Evolutionary conservation across 1,140 invertebrate species (phyloP).

Genomic region (Apolygus lucorum): DNA sequence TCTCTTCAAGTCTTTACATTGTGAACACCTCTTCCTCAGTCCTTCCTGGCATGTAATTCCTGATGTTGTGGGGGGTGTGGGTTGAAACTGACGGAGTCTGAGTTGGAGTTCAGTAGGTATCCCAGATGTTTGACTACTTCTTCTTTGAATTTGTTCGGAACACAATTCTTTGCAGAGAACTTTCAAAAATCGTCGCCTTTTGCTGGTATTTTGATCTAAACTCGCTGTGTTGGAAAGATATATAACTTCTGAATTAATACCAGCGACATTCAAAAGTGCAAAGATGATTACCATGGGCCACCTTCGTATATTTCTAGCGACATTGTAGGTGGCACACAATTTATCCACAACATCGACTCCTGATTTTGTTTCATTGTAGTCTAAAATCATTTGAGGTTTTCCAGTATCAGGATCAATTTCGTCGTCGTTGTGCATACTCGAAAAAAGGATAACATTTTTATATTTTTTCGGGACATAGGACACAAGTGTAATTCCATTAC

Average conservation of each 20-base stretch:
- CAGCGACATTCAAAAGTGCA: not conserved
- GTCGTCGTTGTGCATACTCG: slow-evolving; percentile 33
- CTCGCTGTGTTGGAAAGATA: too few relatives aligned
- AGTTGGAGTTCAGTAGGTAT: too few relatives aligned
- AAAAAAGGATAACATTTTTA: slow-evolving; percentile 34
- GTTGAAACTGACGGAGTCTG: too few relatives aligned
- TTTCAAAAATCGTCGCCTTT: too few relatives aligned
- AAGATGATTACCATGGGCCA: slow-evolving; percentile 37
- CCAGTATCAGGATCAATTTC: slow-evolving; percentile 30
- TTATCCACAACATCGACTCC: slow-evolving; percentile 36
- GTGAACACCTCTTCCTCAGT: too few relatives aligned
- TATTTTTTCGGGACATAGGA: slow-evolving; percentile 34
- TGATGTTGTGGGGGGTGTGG: too few relatives aligned
- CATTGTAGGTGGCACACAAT: slow-evolving; percentile 33
- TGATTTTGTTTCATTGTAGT: slow-evolving; percentile 36
- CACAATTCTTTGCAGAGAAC: too few relatives aligned
- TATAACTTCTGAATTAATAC: not conserved
- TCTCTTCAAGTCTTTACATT: too few relatives aligned
- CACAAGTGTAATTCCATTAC: slow-evolving; percentile 33
- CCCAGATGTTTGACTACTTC: too few relatives aligned
- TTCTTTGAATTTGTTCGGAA: too few relatives aligned
- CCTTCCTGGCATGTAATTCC: too few relatives aligned
- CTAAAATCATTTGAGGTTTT: slow-evolving; percentile 35
- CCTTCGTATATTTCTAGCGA: slow-evolving; percentile 31
- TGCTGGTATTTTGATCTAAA: too few relatives aligned